Evolutionary conservation across 2,113 vertebrate species (phyloP).

Genomic region (Phasianus colchicus): DNA sequence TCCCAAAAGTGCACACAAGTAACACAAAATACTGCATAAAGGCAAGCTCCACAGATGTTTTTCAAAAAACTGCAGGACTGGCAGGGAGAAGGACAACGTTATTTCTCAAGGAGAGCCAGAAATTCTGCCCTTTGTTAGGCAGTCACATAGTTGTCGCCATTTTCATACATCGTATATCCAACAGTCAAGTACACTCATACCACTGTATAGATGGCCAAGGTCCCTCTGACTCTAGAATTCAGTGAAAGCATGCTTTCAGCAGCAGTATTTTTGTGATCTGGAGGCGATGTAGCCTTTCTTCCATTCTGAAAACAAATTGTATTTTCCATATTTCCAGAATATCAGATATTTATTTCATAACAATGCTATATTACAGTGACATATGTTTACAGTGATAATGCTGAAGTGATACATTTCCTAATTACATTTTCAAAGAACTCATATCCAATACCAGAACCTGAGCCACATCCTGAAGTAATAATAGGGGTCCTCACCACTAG

Average conservation of each 20-base stretch:
- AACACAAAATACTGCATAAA: neutral
- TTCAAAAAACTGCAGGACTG: neutral
- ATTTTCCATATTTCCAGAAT: constrained; percentile 1
- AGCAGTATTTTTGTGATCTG: constrained; percentile 5
- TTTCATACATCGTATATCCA: neutral
- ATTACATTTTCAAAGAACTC: constrained; percentile 28
- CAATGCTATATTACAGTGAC: neutral
- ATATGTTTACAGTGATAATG: constrained; percentile 47
- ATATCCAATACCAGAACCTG: neutral
- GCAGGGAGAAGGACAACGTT: neutral
- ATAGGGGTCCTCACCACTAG: neutral
- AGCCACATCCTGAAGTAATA: constrained; percentile 9
- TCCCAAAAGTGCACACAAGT: neutral
- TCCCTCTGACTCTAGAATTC: neutral
- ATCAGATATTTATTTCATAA: neutral
- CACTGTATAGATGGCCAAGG: neutral
- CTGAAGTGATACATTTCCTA: constrained; percentile 35
- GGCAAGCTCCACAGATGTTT: accelerated
- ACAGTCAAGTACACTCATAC: neutral
- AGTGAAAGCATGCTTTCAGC: constrained; percentile 17
- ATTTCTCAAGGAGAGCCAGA: neutral
- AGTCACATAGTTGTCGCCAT: neutral
- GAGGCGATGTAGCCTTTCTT: neutral
- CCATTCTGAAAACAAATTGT: neutral
- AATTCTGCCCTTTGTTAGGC: neutral